phyloP scores from a whole-genome alignment of 1,140 invertebrate genomes.

The Arion vulgaris region DNA sequence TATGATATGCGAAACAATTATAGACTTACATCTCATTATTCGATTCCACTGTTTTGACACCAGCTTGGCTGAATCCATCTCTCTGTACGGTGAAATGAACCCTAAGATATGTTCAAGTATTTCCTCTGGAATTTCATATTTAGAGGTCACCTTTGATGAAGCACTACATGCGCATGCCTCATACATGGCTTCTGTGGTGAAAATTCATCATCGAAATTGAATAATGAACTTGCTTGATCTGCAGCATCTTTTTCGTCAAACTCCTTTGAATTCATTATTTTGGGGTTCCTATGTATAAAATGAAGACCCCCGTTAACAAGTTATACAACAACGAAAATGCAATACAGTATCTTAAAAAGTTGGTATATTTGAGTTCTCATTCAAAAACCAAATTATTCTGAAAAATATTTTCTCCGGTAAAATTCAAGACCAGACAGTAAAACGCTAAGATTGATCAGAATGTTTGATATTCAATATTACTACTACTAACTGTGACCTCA shows the following conservation, averaged over 20 bases:
- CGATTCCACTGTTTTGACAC: conserved; percentile 89
- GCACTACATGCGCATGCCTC: background rate
- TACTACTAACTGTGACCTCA: too few species aligned
- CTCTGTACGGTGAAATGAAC: conserved; percentile 90
- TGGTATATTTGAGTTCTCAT: too few species aligned
- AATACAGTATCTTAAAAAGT: too few species aligned
- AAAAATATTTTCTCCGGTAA: too few species aligned
- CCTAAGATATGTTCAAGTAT: conserved; percentile 92
- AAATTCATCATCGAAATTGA: background rate
- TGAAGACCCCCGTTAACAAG: too few species aligned
- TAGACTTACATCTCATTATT: conserved; percentile 83
- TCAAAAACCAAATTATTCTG: too few species aligned
- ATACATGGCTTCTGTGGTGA: background rate
- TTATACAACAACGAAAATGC: too few species aligned
- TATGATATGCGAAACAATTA: too few species aligned
- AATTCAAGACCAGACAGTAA: too few species aligned
- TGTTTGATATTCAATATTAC: too few species aligned
- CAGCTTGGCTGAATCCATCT: conserved; percentile 86
- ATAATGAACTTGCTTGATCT: background rate
- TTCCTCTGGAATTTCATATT: conserved; percentile 85
- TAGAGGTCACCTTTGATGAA: background rate
- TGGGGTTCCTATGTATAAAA: too few species aligned
- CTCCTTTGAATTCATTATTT: background rate
- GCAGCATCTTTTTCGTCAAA: background rate
- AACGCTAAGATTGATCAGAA: too few species aligned